These are phyloP conservation scores for Aporophyla nigra DNA, from an alignment of 2,888 invertebrate genomes.

Conservation along the genomic window DNA sequence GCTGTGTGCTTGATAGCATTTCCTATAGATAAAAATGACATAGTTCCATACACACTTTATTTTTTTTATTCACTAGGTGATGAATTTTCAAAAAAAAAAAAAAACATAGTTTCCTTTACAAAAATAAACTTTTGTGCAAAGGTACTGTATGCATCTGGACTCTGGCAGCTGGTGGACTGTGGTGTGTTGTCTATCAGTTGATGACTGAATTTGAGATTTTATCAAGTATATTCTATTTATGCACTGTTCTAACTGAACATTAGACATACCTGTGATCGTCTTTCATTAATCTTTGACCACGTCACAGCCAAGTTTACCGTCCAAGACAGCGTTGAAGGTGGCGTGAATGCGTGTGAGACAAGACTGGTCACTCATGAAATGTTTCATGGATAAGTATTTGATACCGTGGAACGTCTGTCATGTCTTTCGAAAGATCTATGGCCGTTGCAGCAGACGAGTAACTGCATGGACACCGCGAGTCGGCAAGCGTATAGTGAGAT, in stretches of 20 bases:
- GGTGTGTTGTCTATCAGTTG: no score
- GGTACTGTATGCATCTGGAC: no score
- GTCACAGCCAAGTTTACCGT: neutral
- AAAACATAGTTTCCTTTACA: no score
- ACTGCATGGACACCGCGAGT: neutral
- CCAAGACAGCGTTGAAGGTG: neutral
- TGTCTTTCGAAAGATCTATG: neutral
- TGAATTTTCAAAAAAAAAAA: no score
- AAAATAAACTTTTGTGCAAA: no score
- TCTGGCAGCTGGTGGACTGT: no score
- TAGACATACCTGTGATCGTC: neutral
- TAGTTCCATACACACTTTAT: no score
- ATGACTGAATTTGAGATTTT: no score
- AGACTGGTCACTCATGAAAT: neutral
- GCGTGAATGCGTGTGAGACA: neutral
- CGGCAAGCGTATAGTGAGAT: neutral
- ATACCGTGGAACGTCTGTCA: neutral
- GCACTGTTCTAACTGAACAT: no score
- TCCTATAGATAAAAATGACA: no score
- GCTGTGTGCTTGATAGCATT: no score
- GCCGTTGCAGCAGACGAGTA: neutral
- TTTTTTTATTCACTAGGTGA: no score
- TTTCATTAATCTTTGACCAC: neutral
- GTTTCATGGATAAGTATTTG: neutral
- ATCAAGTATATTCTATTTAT: neutral